Conservation (phyloP, 2,888 invertebrate genomes). For the Exocentrus adspersus region DNA sequence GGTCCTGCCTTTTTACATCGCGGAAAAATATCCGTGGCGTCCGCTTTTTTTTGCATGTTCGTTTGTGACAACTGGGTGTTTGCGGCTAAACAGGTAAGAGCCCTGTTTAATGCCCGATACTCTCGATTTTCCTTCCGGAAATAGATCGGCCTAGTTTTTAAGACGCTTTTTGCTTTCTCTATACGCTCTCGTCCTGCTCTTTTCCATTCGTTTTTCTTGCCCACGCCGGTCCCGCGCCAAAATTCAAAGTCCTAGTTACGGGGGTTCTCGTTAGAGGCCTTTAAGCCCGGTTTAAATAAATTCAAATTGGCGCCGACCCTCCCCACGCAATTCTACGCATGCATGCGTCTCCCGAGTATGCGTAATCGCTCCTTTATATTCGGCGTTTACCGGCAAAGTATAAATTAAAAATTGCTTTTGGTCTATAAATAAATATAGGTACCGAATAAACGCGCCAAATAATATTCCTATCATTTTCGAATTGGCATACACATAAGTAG, state of each 20-base stretch:
- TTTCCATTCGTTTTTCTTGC: too few species aligned
- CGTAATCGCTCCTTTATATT: slow-evolving; percentile 39
- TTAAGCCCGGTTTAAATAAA: slow-evolving; percentile 44
- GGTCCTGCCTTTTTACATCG: slow-evolving; percentile 59
- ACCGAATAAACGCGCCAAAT: not conserved
- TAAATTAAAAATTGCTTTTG: not conserved
- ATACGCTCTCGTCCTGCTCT: slow-evolving; percentile 13
- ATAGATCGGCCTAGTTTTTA: slow-evolving; percentile 26
- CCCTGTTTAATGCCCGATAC: slow-evolving; percentile 57
- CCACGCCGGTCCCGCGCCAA: too few species aligned
- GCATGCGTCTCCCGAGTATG: slow-evolving; percentile 51
- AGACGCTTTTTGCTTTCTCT: slow-evolving; percentile 28
- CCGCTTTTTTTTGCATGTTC: slow-evolving; percentile 60
- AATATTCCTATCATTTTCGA: not conserved
- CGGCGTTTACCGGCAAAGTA: not conserved
- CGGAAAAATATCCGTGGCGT: slow-evolving; percentile 53
- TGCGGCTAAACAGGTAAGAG: slow-evolving; percentile 61
- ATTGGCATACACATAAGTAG: too few species aligned
- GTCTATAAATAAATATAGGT: slow-evolving; percentile 4
- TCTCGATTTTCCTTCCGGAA: slow-evolving; percentile 28
- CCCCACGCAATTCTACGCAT: slow-evolving; percentile 56
- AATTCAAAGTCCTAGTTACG: too few species aligned
- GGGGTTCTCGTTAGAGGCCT: too few species aligned
- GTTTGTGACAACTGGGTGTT: slow-evolving; percentile 56
- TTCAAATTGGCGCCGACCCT: slow-evolving; percentile 52